Evolutionary conservation across 2,888 invertebrate genomes (phyloP).

Genomic region (Phyto melanocephala): DNA sequence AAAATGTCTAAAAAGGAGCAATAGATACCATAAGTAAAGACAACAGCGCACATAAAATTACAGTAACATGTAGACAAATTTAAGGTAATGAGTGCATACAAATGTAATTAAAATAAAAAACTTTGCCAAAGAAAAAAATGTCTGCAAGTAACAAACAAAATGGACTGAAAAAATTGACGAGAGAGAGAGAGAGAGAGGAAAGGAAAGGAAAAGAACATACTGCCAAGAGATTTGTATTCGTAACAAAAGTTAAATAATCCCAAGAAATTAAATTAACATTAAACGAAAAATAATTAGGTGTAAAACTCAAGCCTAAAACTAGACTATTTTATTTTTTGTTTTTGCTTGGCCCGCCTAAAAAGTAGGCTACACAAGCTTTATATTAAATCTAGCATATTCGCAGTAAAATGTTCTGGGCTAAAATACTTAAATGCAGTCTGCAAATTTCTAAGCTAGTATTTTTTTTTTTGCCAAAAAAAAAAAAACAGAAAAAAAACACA

Average conservation of each 20-base stretch:
- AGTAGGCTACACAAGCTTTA: conserved; percentile 11
- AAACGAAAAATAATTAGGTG: background rate
- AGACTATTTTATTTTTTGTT: background rate
- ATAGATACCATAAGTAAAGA: background rate
- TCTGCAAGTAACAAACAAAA: too few relatives aligned
- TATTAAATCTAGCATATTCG: background rate
- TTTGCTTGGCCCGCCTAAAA: conserved; percentile 7
- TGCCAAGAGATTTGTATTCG: conserved; percentile 53
- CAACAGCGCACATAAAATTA: conserved; percentile 12
- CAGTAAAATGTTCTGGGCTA: too few relatives aligned
- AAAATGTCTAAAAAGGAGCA: background rate
- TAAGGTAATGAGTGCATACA: conserved; percentile 75
- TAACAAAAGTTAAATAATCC: conserved; percentile 42
- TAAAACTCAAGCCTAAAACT: background rate
- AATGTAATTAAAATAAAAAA: conserved; percentile 73
- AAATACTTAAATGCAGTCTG: too few relatives aligned
- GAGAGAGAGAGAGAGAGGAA: conserved; percentile 51
- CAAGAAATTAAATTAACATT: conserved; percentile 41
- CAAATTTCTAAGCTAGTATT: too few relatives aligned
- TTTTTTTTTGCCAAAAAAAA: background rate
- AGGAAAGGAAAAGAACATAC: conserved; percentile 69
- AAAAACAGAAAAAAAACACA: too few relatives aligned
- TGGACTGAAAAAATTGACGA: background rate
- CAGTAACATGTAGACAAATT: conserved; percentile 65
- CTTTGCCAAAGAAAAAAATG: conserved; percentile 71